phyloP scores from a whole-genome alignment of 2,888 invertebrate species.

The Drosophila kuntzei region DNA sequence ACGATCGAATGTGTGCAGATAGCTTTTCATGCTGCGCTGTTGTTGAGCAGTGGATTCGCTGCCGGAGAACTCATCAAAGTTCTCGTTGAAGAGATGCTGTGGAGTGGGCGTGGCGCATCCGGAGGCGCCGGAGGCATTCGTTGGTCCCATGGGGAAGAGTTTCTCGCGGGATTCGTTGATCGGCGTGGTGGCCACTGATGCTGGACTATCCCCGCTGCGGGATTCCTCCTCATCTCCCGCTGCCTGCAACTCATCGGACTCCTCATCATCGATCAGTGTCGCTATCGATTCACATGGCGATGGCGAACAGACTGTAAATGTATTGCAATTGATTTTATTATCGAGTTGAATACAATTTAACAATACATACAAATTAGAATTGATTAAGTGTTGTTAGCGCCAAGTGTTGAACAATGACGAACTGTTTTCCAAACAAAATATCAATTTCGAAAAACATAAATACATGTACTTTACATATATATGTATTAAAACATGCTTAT shows the following conservation, averaged over 20 bases:
- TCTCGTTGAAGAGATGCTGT: conserved; percentile 75
- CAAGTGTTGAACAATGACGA: conserved; percentile 10
- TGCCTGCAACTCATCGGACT: conserved; percentile 36
- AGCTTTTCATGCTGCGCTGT: conserved; percentile 83
- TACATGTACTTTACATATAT: conserved; percentile 15
- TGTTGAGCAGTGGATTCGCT: conserved; percentile 71
- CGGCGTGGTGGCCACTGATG: conserved; percentile 76
- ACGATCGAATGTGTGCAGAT: conserved; percentile 88
- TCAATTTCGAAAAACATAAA: conserved; percentile 9
- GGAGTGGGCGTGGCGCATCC: conserved; percentile 71
- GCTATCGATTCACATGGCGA: conserved; percentile 92
- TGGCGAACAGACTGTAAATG: conserved; percentile 90
- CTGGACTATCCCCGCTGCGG: conserved; percentile 60
- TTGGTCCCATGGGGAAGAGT: conserved; percentile 60
- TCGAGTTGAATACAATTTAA: background rate
- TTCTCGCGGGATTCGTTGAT: conserved; percentile 84
- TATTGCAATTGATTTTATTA: conserved; percentile 14
- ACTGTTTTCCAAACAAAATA: conserved; percentile 8
- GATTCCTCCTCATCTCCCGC: conserved; percentile 57
- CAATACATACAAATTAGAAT: conserved; percentile 41
- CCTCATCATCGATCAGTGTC: conserved; percentile 88
- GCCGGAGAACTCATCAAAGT: conserved; percentile 75
- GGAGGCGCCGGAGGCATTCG: conserved; percentile 84
- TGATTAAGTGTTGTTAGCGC: conserved; percentile 28
- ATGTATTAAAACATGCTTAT: conserved; percentile 46